Evolutionary conservation across 2,888 invertebrate species (phyloP).

Genomic region (Dryobotodes eremita): DNA sequence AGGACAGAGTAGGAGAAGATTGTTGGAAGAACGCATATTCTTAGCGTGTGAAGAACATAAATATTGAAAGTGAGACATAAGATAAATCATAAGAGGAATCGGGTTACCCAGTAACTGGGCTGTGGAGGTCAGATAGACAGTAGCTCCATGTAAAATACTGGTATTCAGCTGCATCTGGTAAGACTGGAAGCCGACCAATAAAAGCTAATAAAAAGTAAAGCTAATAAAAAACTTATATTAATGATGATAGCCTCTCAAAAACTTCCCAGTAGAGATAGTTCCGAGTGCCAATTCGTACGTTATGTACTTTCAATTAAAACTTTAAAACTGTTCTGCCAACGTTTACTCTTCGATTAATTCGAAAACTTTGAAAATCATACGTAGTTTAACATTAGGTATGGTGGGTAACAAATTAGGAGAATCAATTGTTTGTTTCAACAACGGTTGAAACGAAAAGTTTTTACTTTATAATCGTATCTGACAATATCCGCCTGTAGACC

Average conservation of each 20-base stretch:
- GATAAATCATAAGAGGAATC: too few species aligned
- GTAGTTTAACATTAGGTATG: conserved; percentile 9
- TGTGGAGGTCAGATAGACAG: neutral
- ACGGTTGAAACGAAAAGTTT: neutral
- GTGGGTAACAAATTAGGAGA: neutral
- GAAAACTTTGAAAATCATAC: conserved; percentile 4
- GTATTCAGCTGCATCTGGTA: neutral
- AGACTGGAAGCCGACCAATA: neutral
- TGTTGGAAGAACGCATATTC: too few species aligned
- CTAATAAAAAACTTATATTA: neutral
- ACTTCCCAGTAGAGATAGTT: neutral
- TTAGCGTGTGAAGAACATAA: too few species aligned
- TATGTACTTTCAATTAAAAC: conserved; percentile 47
- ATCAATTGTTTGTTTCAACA: neutral
- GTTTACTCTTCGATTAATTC: conserved; percentile 40
- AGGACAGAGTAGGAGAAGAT: too few species aligned
- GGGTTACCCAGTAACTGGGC: too few species aligned
- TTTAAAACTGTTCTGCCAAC: conserved; percentile 19
- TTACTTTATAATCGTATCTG: neutral
- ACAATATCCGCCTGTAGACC: too few species aligned
- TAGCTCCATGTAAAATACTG: neutral
- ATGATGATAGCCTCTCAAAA: neutral
- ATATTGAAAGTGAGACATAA: too few species aligned
- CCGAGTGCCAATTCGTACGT: conserved; percentile 8
- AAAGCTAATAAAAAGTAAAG: too few species aligned